phyloP scores from a whole-genome alignment of 2,888 invertebrate genomes.

The Macrostomum cliftonense region DNA sequence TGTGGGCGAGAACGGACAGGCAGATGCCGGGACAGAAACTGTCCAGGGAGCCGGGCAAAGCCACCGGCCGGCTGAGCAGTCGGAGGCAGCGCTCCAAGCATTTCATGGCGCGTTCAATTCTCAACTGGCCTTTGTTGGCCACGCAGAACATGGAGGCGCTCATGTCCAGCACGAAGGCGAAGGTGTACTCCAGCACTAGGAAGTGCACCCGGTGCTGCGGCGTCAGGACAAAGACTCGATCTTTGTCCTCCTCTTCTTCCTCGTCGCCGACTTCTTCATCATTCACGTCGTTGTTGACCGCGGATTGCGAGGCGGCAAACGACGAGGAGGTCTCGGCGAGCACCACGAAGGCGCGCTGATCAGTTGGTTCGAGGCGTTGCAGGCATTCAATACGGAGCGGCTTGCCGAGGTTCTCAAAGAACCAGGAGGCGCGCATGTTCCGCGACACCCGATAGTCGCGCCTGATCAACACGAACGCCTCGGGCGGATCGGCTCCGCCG shows the following conservation, averaged over 20 bases:
- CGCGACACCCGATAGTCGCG: constrained; percentile 53
- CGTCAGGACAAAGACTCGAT: background rate
- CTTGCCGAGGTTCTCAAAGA: constrained; percentile 49
- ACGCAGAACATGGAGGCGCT: constrained; percentile 2
- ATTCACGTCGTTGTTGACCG: too few species aligned
- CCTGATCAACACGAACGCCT: constrained; percentile 50
- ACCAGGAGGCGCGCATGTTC: constrained; percentile 55
- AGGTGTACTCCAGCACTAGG: background rate
- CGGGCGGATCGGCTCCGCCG: constrained; percentile 32
- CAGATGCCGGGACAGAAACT: too few species aligned
- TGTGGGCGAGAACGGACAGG: too few species aligned
- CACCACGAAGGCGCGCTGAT: constrained; percentile 5
- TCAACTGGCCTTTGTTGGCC: background rate
- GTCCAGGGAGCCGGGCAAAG: too few species aligned
- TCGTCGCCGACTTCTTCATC: background rate
- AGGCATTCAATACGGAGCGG: constrained; percentile 42
- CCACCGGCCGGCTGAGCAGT: too few species aligned
- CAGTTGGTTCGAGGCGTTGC: constrained; percentile 21
- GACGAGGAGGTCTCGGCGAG: background rate
- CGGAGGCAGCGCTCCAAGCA: background rate
- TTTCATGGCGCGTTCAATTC: background rate
- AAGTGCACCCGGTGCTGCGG: background rate
- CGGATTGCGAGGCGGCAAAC: background rate
- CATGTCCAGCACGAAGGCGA: constrained; percentile 3
- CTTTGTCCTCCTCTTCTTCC: background rate